phyloP scores from a whole-genome alignment of 92 coral and sea anemone genomes.

The Palythoa caribaeorum region DNA sequence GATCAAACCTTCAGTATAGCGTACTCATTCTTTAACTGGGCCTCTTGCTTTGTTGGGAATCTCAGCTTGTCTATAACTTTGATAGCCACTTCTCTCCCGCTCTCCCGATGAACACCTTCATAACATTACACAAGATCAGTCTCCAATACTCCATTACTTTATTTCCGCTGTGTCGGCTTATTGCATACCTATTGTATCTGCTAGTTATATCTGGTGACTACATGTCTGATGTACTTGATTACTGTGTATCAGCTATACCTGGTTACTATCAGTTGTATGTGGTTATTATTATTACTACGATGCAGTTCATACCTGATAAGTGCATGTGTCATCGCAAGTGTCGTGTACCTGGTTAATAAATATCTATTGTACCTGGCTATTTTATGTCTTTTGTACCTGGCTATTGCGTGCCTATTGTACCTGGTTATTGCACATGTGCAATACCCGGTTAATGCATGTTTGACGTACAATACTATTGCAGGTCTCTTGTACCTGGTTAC shows the following conservation, averaged over 20 bases:
- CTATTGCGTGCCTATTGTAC: neutral
- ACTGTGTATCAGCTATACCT: no score
- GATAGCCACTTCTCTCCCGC: slow-evolving; percentile 98
- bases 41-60: slow-evolving; percentile 98
- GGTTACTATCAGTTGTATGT: no score
- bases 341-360: no score
- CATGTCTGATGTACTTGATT: neutral
- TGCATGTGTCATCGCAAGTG: no score
- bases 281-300: no score
- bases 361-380: neutral
- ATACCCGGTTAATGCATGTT: neutral
- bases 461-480: no score
- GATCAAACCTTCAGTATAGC: slow-evolving; percentile 86
- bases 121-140: neutral
- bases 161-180: no score
- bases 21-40: slow-evolving; percentile 97
- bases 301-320: no score
- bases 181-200: no score
- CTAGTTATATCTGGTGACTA: no score
- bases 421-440: neutral
- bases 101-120: slow-evolving; percentile 96
- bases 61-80: slow-evolving; percentile 97
- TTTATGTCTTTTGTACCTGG: neutral
- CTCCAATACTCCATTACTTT: neutral
- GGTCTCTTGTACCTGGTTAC: neutral